A percentile compares a stretch with the other conserved stretches of the same genome.
Evolutionary conservation across 2,888 invertebrate genomes (phyloP).

Genomic region (Apotomis betuletana): DNA sequence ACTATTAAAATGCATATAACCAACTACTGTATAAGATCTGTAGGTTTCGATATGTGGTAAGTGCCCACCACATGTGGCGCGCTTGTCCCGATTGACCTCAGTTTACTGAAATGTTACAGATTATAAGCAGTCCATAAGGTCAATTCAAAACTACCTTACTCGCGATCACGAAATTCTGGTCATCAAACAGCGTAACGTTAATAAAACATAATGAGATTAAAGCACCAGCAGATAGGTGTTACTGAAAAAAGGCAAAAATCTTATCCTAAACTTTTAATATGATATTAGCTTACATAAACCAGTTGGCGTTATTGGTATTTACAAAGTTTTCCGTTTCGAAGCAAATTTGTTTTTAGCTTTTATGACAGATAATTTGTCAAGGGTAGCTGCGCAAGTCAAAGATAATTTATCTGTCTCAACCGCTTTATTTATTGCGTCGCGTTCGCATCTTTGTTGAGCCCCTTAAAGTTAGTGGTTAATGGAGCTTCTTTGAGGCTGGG

Average conservation of each 20-base stretch:
- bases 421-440: slow-evolving; percentile 80
- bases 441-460: slow-evolving; percentile 77
- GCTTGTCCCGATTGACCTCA: too few relatives aligned
- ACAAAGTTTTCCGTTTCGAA: slow-evolving; percentile 74
- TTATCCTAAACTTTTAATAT: slow-evolving; percentile 17
- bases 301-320: slow-evolving; percentile 65
- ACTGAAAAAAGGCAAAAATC: neutral
- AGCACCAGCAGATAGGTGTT: too few relatives aligned
- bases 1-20: too few relatives aligned
- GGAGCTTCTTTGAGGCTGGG: slow-evolving; percentile 74
- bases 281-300: slow-evolving; percentile 55
- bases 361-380: slow-evolving; percentile 82
- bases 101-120: too few relatives aligned
- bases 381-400: slow-evolving; percentile 79
- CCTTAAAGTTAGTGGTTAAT: slow-evolving; percentile 79
- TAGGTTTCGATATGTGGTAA: too few relatives aligned
- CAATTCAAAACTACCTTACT: too few relatives aligned
- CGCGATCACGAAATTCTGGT: too few relatives aligned
- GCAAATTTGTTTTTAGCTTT: slow-evolving; percentile 80
- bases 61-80: too few relatives aligned
- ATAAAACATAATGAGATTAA: too few relatives aligned
- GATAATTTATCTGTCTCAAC: slow-evolving; percentile 82
- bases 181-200: too few relatives aligned
- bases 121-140: too few relatives aligned
- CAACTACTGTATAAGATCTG: too few relatives aligned